Conservation (phyloP, 2,888 invertebrate species). For the Crocallis elinguaria region DNA sequence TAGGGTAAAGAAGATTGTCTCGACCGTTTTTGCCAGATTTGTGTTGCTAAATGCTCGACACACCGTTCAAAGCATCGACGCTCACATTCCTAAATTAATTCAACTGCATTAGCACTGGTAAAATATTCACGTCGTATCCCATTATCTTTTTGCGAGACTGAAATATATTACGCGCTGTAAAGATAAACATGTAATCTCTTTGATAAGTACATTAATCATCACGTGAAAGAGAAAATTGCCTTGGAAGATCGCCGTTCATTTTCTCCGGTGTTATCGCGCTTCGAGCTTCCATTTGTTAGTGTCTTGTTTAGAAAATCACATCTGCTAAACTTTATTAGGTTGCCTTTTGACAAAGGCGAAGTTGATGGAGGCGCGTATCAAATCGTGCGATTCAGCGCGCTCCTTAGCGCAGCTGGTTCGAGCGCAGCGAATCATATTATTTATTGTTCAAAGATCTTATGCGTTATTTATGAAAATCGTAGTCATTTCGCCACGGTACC, state of each 20-base stretch:
- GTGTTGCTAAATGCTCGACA: slow-evolving; percentile 60
- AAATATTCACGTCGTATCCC: slow-evolving; percentile 32
- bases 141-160: slow-evolving; percentile 29
- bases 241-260: slow-evolving; percentile 56
- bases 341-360: slow-evolving; percentile 77
- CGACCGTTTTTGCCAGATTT: slow-evolving; percentile 64
- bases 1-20: slow-evolving; percentile 66
- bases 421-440: slow-evolving; percentile 79
- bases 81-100: slow-evolving; percentile 61
- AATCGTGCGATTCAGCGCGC: slow-evolving; percentile 77
- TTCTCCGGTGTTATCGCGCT: slow-evolving; percentile 61
- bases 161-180: slow-evolving; percentile 32
- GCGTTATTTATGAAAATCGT: slow-evolving; percentile 79
- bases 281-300: slow-evolving; percentile 74
- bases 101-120: slow-evolving; percentile 44
- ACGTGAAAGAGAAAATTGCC: slow-evolving; percentile 59
- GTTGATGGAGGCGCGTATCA: slow-evolving; percentile 83
- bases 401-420: slow-evolving; percentile 81
- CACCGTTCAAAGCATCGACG: slow-evolving; percentile 56
- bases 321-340: slow-evolving; percentile 82
- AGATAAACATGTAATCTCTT: slow-evolving; percentile 45
- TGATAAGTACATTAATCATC: slow-evolving; percentile 55
- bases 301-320: slow-evolving; percentile 83
- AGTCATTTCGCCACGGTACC: slow-evolving; percentile 67
- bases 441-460: slow-evolving; percentile 78